Conservation (phyloP, 37 sponge, comb jelly and placozoan species). For the Beroe forskalii region DNA sequence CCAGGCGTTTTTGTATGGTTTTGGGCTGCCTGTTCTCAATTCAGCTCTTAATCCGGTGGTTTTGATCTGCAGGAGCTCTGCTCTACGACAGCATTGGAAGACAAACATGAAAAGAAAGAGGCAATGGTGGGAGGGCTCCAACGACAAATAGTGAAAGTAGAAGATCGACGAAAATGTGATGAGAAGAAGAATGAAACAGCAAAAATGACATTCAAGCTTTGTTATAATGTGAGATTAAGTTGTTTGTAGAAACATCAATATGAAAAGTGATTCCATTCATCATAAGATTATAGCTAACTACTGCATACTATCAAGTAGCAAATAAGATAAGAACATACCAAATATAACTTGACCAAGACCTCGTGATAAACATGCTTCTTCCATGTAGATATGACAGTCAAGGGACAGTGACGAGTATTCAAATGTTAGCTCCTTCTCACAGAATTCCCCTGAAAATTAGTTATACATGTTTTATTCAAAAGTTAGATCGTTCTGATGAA, state of each 20-base stretch:
- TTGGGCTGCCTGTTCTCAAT: slow-evolving; percentile 48
- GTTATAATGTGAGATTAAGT: no score
- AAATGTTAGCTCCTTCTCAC: slow-evolving; percentile 1
- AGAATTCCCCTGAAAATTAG: neutral
- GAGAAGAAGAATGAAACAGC: no score
- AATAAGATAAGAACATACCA: no score
- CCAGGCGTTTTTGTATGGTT: slow-evolving; percentile 43
- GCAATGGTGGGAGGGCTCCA: no score
- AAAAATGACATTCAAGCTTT: no score
- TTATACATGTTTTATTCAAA: neutral
- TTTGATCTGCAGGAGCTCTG: neutral
- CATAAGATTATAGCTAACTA: no score
- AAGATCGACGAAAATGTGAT: no score
- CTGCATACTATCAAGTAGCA: no score
- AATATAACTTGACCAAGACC: neutral
- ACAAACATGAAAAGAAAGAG: no score
- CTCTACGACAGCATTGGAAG: neutral
- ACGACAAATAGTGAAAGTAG: no score
- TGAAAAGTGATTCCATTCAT: no score
- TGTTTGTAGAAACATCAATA: no score
- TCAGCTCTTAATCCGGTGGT: slow-evolving; percentile 26
- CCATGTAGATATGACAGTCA: slow-evolving; percentile 23
- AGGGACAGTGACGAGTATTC: slow-evolving; percentile 7
- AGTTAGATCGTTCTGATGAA: neutral
- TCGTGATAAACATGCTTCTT: neutral